These are phyloP conservation scores for Numenius phaeopus DNA, from an alignment of 2,797 vertebrate genomes.

Conservation along the genomic window DNA sequence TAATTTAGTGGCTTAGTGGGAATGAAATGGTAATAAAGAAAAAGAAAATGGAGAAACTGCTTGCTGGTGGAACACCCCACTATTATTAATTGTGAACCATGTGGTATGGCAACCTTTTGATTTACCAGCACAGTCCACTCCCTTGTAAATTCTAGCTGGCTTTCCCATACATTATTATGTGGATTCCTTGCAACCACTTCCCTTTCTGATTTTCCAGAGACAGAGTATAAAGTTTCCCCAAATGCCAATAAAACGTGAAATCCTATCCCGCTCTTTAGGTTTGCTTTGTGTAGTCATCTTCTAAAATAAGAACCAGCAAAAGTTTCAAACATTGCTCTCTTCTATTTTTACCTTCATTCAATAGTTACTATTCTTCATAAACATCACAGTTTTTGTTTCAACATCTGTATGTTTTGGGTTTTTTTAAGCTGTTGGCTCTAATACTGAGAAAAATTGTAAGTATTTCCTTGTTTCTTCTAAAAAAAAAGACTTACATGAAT, in stretches of 20 bases:
- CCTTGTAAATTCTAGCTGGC: conserved; percentile 84
- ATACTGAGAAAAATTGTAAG: conserved; percentile 34
- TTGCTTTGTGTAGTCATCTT: conserved; percentile 81
- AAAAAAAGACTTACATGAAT: conserved; percentile 13
- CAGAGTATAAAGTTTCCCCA: conserved; percentile 83
- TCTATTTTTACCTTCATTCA: conserved; percentile 79
- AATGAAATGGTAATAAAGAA: conserved; percentile 73
- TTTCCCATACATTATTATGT: conserved; percentile 84
- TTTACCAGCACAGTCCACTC: conserved; percentile 78
- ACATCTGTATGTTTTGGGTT: background rate
- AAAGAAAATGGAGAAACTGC: conserved; percentile 73
- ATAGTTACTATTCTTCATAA: conserved; percentile 63
- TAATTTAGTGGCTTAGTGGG: conserved; percentile 73
- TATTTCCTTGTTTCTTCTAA: conserved; percentile 51
- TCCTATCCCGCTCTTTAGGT: conserved; percentile 76
- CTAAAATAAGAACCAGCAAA: conserved; percentile 80
- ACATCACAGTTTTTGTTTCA: conserved; percentile 62
- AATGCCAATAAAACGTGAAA: conserved; percentile 84
- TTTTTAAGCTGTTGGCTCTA: conserved; percentile 25
- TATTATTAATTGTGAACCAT: conserved; percentile 77
- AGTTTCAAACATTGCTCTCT: conserved; percentile 60
- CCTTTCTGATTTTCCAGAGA: conserved; percentile 87
- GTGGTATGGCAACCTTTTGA: conserved; percentile 77
- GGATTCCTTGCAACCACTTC: conserved; percentile 87
- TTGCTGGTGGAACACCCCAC: conserved; percentile 65